These are phyloP conservation scores for Acrocera orbiculus DNA, from an alignment of 2,888 invertebrate species.

Conservation along the genomic window DNA sequence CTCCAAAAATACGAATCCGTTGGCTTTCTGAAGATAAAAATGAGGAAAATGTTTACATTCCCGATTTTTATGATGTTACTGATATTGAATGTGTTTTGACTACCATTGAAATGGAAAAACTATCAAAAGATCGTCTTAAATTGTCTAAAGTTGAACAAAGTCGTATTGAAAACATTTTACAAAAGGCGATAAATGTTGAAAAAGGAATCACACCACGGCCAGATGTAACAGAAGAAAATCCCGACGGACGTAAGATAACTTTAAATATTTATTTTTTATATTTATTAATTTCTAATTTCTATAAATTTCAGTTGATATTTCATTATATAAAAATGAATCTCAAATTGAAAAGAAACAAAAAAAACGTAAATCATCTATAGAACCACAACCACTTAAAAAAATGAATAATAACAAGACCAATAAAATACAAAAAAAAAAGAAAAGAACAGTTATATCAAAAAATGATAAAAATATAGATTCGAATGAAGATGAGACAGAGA, in stretches of 20 bases:
- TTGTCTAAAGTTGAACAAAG: constrained; percentile 56
- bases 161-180: constrained; percentile 66
- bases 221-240: constrained; percentile 62
- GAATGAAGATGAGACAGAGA: constrained; percentile 10
- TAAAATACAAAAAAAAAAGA: constrained; percentile 12
- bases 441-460: constrained; percentile 9
- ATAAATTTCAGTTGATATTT: constrained; percentile 53
- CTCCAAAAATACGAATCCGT: constrained; percentile 70
- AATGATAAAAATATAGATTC: constrained; percentile 16
- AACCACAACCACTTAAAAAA: too few relatives aligned
- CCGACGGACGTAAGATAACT: constrained; percentile 54
- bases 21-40: constrained; percentile 57
- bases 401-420: constrained; percentile 5
- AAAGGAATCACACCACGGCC: constrained; percentile 46
- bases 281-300: constrained; percentile 4
- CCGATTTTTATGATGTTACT: constrained; percentile 78
- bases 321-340: constrained; percentile 66
- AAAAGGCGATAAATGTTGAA: constrained; percentile 66
- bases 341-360: constrained; percentile 31
- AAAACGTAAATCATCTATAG: constrained; percentile 11
- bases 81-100: constrained; percentile 84
- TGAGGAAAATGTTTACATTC: constrained; percentile 50
- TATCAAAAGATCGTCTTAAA: constrained; percentile 51
- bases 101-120: constrained; percentile 57
- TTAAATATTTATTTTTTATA: constrained; percentile 2